Conservation (phyloP, 2,888 invertebrate genomes). For the Sclerodermus sp. region DNA sequence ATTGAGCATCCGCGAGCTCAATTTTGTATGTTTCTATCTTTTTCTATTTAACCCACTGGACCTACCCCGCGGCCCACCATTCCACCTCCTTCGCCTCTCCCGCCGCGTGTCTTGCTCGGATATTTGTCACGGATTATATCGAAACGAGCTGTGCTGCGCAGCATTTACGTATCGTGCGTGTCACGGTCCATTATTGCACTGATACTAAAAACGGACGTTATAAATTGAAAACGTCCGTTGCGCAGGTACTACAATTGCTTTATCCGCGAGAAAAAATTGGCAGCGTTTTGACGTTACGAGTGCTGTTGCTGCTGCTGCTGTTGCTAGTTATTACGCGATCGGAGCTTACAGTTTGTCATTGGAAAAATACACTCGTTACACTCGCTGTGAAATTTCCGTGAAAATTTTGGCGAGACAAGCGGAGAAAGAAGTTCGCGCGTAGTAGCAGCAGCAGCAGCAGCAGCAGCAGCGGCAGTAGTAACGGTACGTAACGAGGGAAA, state of each 20-base stretch:
- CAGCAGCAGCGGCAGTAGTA: no score
- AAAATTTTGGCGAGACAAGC: no score
- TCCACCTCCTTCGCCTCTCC: neutral
- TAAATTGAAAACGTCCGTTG: constrained; percentile 11
- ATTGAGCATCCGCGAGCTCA: no score
- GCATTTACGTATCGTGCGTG: constrained; percentile 12
- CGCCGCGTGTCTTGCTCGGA: neutral
- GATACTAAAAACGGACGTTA: constrained; percentile 6
- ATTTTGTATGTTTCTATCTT: neutral
- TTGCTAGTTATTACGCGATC: neutral
- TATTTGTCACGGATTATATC: constrained; percentile 4
- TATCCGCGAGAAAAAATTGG: constrained; percentile 9
- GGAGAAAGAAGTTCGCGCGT: no score
- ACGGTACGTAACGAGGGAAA: no score
- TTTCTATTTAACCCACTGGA: neutral
- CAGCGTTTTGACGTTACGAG: constrained; percentile 15
- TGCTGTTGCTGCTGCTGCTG: neutral
- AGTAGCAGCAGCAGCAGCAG: no score
- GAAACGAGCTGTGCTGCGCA: neutral
- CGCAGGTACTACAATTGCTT: neutral
- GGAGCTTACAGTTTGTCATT: no score
- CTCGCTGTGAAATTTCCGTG: no score
- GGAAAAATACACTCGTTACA: no score
- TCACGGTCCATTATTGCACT: constrained; percentile 10
- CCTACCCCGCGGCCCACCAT: no score